These are phyloP conservation scores for Micronycteris hirsuta DNA, from an alignment of 2,113 vertebrate genomes.

Conservation along the genomic window DNA sequence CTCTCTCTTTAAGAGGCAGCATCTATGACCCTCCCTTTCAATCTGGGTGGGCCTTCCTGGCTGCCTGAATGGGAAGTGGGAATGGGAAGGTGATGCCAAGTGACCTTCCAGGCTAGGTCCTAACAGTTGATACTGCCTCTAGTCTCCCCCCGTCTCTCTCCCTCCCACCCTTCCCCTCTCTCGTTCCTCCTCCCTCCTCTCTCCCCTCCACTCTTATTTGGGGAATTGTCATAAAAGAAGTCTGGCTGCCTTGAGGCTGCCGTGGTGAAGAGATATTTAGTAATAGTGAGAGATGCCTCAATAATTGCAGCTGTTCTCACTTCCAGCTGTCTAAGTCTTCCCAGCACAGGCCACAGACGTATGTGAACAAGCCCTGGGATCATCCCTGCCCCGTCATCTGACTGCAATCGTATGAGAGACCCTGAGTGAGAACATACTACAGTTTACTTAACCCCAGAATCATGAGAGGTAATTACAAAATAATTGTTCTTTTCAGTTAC, in stretches of 20 bases:
- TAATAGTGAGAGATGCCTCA: neutral
- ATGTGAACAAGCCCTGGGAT: neutral
- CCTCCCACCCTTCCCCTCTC: accelerated
- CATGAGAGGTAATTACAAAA: neutral
- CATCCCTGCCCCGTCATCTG: neutral
- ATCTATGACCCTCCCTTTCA: no score
- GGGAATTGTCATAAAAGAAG: neutral
- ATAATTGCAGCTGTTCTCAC: neutral
- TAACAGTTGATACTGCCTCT: neutral
- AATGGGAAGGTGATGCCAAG: neutral
- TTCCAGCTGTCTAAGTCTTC: neutral
- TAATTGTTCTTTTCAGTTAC: neutral
- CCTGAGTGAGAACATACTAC: neutral
- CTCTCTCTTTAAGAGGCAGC: neutral
- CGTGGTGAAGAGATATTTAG: neutral
- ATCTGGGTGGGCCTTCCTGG: neutral
- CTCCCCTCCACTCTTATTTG: neutral
- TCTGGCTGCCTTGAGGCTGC: neutral
- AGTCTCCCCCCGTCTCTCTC: no score
- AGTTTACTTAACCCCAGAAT: neutral
- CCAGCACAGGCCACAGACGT: accelerated
- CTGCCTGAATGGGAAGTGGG: no score
- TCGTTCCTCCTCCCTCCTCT: no score
- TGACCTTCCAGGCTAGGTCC: neutral
- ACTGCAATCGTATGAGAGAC: neutral